phyloP scores from a whole-genome alignment of 2,888 invertebrate species.

The Geophilus truncorum region DNA sequence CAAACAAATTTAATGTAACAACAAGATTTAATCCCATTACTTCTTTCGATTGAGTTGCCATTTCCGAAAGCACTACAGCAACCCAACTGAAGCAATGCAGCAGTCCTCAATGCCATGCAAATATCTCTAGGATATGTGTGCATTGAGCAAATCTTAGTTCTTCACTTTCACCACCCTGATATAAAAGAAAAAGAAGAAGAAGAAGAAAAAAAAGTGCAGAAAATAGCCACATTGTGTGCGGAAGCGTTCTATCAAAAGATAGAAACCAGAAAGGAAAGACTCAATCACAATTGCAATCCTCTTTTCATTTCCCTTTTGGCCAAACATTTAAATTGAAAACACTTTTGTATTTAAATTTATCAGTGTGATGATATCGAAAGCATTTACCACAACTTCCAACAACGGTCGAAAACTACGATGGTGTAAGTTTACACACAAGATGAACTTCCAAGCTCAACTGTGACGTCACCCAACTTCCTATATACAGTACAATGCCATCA shows the following conservation, averaged over 20 bases:
- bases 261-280: background rate
- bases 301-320: background rate
- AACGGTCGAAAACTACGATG: too few relatives aligned
- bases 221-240: background rate
- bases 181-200: background rate
- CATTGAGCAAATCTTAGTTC: background rate
- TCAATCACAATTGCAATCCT: background rate
- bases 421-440: too few relatives aligned
- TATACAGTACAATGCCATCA: too few relatives aligned
- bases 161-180: background rate
- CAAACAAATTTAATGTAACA: background rate
- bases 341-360: conserved; percentile 1
- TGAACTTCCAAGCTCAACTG: too few relatives aligned
- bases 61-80: background rate
- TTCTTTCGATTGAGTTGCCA: background rate
- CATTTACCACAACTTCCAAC: too few relatives aligned
- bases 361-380: too few relatives aligned
- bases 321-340: background rate
- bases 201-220: background rate
- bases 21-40: background rate
- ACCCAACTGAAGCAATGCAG: background rate
- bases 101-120: background rate
- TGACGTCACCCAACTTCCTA: too few relatives aligned
- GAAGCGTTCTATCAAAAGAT: background rate
- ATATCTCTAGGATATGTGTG: background rate